Conservation (phyloP, 2,888 invertebrate species). For the Alloscopus bannaensis region DNA sequence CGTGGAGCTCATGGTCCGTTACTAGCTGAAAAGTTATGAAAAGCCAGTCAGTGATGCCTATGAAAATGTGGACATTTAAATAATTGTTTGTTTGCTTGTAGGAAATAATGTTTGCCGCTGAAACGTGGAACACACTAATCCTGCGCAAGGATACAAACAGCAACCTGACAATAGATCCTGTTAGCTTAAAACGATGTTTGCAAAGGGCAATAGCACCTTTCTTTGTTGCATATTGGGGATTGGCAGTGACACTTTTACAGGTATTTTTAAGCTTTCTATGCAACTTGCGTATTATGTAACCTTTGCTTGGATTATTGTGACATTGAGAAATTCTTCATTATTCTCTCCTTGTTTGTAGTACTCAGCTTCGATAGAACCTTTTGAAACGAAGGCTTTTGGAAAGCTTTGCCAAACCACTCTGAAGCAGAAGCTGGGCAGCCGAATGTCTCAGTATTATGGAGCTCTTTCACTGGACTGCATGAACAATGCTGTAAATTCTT, state of each 20-base stretch:
- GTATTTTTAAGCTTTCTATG: too few species aligned
- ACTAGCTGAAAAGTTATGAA: background rate
- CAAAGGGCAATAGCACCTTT: conserved; percentile 67
- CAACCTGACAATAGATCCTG: conserved; percentile 37
- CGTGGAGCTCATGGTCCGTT: conserved; percentile 48
- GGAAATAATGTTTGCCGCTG: conserved; percentile 57
- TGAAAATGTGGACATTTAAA: too few species aligned
- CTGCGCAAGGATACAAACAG: conserved; percentile 34
- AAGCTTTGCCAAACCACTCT: conserved; percentile 68
- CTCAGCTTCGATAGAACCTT: conserved; percentile 30
- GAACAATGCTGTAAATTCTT: conserved; percentile 70
- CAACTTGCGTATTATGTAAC: too few species aligned
- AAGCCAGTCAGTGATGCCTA: too few species aligned
- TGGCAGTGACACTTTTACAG: conserved; percentile 65
- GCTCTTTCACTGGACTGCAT: conserved; percentile 82
- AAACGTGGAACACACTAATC: conserved; percentile 47
- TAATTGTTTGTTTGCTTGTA: background rate
- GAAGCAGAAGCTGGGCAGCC: conserved; percentile 60
- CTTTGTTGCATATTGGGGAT: conserved; percentile 68
- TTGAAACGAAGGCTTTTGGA: conserved; percentile 67
- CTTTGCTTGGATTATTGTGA: too few species aligned
- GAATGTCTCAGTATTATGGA: conserved; percentile 68
- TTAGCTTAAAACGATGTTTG: conserved; percentile 32
- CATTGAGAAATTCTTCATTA: too few species aligned
- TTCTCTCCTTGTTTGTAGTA: too few species aligned